Base-by-base conservation (phyloP, 2,113 vertebrate species). In the Plestiodon gilberti region DNA sequence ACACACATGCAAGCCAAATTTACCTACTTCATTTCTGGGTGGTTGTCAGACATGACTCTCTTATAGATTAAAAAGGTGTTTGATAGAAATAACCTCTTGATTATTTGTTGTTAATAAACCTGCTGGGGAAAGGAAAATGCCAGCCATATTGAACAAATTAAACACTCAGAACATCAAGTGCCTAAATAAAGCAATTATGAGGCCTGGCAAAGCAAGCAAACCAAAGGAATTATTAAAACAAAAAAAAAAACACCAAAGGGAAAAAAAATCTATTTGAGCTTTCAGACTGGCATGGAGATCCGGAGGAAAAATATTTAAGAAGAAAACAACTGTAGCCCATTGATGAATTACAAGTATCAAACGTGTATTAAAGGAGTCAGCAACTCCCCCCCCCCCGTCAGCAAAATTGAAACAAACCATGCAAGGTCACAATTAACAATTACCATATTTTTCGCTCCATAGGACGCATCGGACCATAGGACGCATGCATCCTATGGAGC, bases 1-100 rank as follows among this genome's bases (percentile, higher is more conserved):
- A 69, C 52, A 70, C 3, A 71, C 13, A n/a, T 57, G 13, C 81
- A 71, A 57, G 10, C 35, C n/a, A 23, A 9, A 48, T n/a, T 40
- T 57, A 40, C 20, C 6, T 18, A 52, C 25, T 82, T 59, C 35
- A 67, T 33, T 67, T 2, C 74, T 38, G 38, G 83, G 52, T 78
- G 8, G 30, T 52, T 78, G 64, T 8, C 83, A 69, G 28, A 38
- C 23, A 30, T 35, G 23, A 57, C n/a, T 55, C 69, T 33, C 6
- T 85, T 38, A 4, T 3, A 2, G 28, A 71, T 61, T 86, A 61
- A 25, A 33, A 52, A 13, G 59, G 30, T 86, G 84, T 89, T 93
- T 89, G 52, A 93, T 93, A 94, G 93, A 92, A 94, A 92, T 94
- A 76, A 89, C 75, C 74, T 43, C 73, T 92, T 93, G 61, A 64